Base-by-base conservation (phyloP, 2,113 vertebrate genomes). In the Dendrocopos noguchii region DNA sequence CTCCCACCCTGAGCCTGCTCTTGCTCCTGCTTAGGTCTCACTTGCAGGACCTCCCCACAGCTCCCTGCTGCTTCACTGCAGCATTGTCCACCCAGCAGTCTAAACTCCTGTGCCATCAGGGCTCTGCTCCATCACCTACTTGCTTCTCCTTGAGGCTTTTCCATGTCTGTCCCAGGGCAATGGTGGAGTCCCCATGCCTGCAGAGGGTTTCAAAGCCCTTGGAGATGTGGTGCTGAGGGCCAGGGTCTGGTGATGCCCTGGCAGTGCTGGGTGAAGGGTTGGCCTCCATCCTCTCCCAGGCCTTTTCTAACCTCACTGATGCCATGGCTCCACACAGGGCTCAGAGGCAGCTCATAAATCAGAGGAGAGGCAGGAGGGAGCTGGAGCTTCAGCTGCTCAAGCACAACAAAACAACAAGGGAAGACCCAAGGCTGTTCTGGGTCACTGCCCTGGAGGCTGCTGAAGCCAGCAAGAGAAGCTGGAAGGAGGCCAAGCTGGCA, bases 1-100 rank as follows among this genome's bases (percentile, higher is more conserved):
- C 6, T 39, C 46, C 28, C 10, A 0, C 7, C 8, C 15, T 0
- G 8, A 28, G 46, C 2, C 19, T 7, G 47, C 7, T 9, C 67
- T 53, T 7, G 12, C 18, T 42, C 29, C 72, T 2, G 2, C 15
- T 19, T 29, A 7, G 25, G 17, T 52, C 22, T 24, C 3, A 2
- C 59, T 60, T 7, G 29, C 33, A 31, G 29, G 50, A n/a, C 55
- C 56, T 50, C 46, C 55, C 10, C 42, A 2, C 17, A 4, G 27
- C 17, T 80, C 52, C 60, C 34, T 1, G 17, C 31, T 15, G 34
- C 21, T 19, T 77, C 66, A 6, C 50, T 6, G 22, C 15, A 7
- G 29, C 7, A 9, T n/a, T 27, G 20, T 20, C 29, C 46, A 9
- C 14, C 50, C 15, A 0, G 19, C 20, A 39, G 6, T 6, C 12